Evolutionary conservation across 2,113 vertebrate genomes (phyloP).

Genomic region (Apodemus speciosus): DNA sequence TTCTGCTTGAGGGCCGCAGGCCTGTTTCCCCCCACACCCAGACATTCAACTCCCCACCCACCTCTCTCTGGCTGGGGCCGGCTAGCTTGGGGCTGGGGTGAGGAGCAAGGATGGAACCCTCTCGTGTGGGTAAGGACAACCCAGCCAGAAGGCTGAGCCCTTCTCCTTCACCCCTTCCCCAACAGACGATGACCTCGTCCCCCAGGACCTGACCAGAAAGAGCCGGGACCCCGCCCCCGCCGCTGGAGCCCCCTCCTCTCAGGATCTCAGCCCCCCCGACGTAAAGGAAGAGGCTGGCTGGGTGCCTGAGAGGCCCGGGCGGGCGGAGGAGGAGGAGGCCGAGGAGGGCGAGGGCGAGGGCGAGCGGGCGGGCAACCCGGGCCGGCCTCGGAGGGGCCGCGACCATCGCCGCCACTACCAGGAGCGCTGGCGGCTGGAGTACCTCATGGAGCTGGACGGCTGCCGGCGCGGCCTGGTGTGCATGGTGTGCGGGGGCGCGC

Average conservation of each 20-base stretch:
- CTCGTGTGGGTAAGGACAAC: slow-evolving; percentile 50
- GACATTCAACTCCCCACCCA: background rate
- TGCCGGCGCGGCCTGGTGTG: slow-evolving; percentile 89
- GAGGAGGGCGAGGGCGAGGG: slow-evolving; percentile 56
- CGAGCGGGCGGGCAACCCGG: slow-evolving; percentile 37
- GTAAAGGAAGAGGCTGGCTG: slow-evolving; percentile 78
- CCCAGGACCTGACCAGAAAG: slow-evolving; percentile 80
- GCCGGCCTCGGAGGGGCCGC: slow-evolving; percentile 67
- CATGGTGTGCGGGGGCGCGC: slow-evolving; percentile 91
- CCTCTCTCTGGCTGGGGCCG: background rate
- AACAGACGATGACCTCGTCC: slow-evolving; percentile 72
- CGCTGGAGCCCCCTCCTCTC: slow-evolving; percentile 66
- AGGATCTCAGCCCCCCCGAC: slow-evolving; percentile 73
- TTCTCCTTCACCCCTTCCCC: slow-evolving; percentile 75
- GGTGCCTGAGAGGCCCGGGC: slow-evolving; percentile 69
- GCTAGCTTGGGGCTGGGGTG: slow-evolving; percentile 64
- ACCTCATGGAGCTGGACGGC: slow-evolving; percentile 91
- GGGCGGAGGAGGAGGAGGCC: slow-evolving; percentile 58
- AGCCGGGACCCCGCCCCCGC: slow-evolving; percentile 62
- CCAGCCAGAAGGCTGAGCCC: slow-evolving; percentile 68
- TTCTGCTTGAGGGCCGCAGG: background rate
- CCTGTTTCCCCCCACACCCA: background rate
- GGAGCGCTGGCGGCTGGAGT: slow-evolving; percentile 91
- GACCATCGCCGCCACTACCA: slow-evolving; percentile 84
- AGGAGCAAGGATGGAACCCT: slow-evolving; percentile 67